Evolutionary conservation across 2,888 invertebrate species (phyloP), one percentile per base, ranked within the genome.

Genomic region (Pharmacophagus antenor): DNA sequence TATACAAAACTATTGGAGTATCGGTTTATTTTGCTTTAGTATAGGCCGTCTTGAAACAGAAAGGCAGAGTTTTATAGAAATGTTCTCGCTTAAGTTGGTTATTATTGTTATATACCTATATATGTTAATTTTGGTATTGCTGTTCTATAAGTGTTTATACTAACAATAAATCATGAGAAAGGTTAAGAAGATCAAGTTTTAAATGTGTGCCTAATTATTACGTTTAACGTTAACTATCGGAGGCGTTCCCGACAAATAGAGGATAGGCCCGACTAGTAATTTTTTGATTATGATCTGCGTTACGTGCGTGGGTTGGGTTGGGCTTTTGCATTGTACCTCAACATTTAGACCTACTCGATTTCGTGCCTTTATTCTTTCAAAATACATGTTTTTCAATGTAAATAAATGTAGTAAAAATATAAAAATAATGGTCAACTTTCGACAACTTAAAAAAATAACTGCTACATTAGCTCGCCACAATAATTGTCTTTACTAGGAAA

Each of bases 231-330:
- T 71, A 74, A 73, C 71, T 69, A 67, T 62, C 56, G 74, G 69
- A 76, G 88, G 88, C 86, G 87, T 79, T 71, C 62, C 78, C 70
- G 70, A 76, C 76, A 76, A 80, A 83, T 80, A 82, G 79, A 77
- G 77, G 79, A 78, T 82, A 79, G 77, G 73, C 70, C 63, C 73
- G 73, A 74, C 69, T 73, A 22, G 85, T 81, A 83, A 81, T 73
- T 77, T 80, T 77, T 70, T 72, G 86, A 88, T 87, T 79, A 80
- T 75, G 70, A 85, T 87, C 85, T 71, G 79, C 75, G 80, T 78
- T 64, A 71, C 70, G 73, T 68, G 71, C 68, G 71, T 69, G 69
- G 66, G 63, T 68, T 67, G 71, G 62, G 48, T 54, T 67, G 70
- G 61, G 48, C 54, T 51, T 51, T 42, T 31, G 42, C 25, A 27